These are phyloP conservation scores for Sinocyclocheilus maitianheensis DNA, from an alignment of 2,113 vertebrate genomes.

Conservation along the genomic window DNA sequence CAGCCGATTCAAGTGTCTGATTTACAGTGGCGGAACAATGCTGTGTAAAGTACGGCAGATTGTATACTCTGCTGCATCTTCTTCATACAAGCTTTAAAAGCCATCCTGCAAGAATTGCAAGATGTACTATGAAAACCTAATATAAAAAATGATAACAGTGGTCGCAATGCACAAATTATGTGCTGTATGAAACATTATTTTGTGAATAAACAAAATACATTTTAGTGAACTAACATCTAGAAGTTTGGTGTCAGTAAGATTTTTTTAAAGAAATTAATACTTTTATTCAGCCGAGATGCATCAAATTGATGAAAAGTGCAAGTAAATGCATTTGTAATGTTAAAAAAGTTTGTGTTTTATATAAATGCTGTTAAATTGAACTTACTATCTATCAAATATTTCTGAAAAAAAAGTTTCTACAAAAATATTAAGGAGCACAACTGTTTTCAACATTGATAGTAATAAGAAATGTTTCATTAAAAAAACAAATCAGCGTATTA, in stretches of 20 bases:
- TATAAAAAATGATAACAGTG: not conserved
- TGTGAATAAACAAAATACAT: too few species aligned
- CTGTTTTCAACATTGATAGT: too few species aligned
- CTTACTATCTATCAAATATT: too few species aligned
- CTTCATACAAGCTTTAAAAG: not conserved
- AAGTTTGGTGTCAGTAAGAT: not conserved
- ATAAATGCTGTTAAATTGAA: too few species aligned
- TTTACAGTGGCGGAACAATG: not conserved
- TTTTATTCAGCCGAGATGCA: not conserved
- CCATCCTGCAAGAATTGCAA: not conserved
- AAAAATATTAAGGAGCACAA: too few species aligned
- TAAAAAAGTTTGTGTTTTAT: too few species aligned
- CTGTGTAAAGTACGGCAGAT: not conserved
- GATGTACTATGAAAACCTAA: not conserved
- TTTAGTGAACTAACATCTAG: not conserved
- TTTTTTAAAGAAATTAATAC: not conserved
- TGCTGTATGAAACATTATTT: not conserved
- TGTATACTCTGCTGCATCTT: not conserved
- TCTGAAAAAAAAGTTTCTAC: too few species aligned
- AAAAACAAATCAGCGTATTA: too few species aligned
- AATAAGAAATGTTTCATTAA: too few species aligned
- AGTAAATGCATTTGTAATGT: too few species aligned
- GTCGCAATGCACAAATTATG: not conserved
- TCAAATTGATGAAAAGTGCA: too few species aligned
- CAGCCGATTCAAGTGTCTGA: not conserved